Percentiles rank a stretch among this genome's conserved stretches.
Evolutionary conservation across 2,888 invertebrate genomes (phyloP).

Genomic region (Athetis lepigone): DNA sequence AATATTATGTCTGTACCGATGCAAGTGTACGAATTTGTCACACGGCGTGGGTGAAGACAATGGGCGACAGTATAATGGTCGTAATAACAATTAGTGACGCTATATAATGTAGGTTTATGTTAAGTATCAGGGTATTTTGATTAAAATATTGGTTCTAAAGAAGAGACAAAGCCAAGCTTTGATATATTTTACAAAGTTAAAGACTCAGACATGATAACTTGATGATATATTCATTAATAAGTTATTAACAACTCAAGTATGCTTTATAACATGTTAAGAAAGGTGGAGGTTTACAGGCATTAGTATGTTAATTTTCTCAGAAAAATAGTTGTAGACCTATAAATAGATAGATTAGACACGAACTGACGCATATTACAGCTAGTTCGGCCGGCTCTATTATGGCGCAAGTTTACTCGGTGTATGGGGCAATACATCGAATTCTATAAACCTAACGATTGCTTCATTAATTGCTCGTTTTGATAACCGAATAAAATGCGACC

Average conservation of each 20-base stretch:
- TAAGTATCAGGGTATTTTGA: not conserved
- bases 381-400: constrained; percentile 49
- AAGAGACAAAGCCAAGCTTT: constrained; percentile 1
- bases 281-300: constrained; percentile 11
- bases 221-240: too few relatives aligned
- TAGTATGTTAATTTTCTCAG: constrained; percentile 28
- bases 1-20: constrained; percentile 64
- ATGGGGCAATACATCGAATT: constrained; percentile 57
- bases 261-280: not conserved
- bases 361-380: constrained; percentile 60
- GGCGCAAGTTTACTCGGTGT: constrained; percentile 64
- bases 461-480: constrained; percentile 55
- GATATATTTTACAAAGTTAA: not conserved
- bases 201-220: not conserved
- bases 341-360: constrained; percentile 72
- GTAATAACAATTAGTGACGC: constrained; percentile 60
- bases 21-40: constrained; percentile 67
- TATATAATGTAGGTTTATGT: constrained; percentile 63
- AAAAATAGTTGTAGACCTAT: constrained; percentile 51
- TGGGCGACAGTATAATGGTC: constrained; percentile 63
- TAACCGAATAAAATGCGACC: constrained; percentile 69
- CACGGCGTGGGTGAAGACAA: constrained; percentile 74
- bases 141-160: not conserved
- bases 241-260: not conserved
- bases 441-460: constrained; percentile 38